phyloP scores from a whole-genome alignment of 1,140 invertebrate species.

The Theocolax elegans region DNA sequence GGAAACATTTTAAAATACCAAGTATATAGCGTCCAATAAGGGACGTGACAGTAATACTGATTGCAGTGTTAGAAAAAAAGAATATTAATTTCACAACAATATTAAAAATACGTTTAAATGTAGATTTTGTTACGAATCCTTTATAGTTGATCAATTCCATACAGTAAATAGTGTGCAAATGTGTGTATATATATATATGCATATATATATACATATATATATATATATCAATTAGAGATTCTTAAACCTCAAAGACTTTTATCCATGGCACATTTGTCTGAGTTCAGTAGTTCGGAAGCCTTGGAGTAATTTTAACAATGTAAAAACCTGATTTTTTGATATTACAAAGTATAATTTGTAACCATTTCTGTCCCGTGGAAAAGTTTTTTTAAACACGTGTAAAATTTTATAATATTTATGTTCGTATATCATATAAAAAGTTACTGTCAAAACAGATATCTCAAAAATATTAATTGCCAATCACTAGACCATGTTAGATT shows the following conservation, averaged over 20 bases:
- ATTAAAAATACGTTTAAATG: slow-evolving; percentile 17
- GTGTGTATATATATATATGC: too few relatives aligned
- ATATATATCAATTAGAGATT: slow-evolving; percentile 25
- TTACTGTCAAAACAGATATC: slow-evolving; percentile 5
- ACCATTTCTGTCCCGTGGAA: too few relatives aligned
- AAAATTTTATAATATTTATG: too few relatives aligned
- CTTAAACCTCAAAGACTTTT: slow-evolving; percentile 41
- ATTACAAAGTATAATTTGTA: slow-evolving; percentile 41
- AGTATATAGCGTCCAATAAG: slow-evolving; percentile 36
- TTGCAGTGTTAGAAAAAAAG: slow-evolving; percentile 33
- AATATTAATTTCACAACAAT: slow-evolving; percentile 16
- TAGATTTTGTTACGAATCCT: slow-evolving; percentile 10
- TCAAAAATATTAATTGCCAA: slow-evolving; percentile 21
- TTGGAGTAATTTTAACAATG: slow-evolving; percentile 39
- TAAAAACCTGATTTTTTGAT: slow-evolving; percentile 39
- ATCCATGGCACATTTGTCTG: slow-evolving; percentile 49
- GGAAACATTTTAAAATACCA: slow-evolving; percentile 40
- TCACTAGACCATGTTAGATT: slow-evolving; percentile 26
- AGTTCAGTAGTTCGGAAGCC: slow-evolving; percentile 38
- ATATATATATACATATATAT: too few relatives aligned
- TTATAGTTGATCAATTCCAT: slow-evolving; percentile 11
- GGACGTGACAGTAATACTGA: slow-evolving; percentile 50
- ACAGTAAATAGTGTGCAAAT: slow-evolving; percentile 29
- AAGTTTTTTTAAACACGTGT: too few relatives aligned
- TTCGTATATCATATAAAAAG: slow-evolving; percentile 13